Conservation (phyloP, 2,113 vertebrate genomes). For the Sphyrna mokarran region DNA sequence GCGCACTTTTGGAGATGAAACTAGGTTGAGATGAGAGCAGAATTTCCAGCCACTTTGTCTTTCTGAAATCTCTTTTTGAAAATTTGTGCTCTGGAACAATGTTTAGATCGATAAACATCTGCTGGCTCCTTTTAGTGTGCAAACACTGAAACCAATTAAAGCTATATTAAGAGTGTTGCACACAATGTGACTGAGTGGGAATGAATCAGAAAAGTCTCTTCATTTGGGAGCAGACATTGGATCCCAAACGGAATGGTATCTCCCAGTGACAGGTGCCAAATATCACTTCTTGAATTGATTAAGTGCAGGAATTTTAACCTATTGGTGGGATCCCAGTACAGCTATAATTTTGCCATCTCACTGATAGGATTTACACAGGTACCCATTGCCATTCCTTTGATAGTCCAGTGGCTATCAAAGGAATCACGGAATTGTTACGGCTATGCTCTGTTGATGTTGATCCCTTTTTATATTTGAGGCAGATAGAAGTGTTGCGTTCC, state of each 20-base stretch:
- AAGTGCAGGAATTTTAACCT: not conserved
- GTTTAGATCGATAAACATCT: constrained; percentile 21
- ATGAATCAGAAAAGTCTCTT: not conserved
- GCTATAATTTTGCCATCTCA: not conserved
- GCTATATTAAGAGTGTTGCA: not conserved
- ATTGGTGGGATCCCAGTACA: not conserved
- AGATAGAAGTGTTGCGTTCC: not conserved
- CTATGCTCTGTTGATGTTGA: no score
- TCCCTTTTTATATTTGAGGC: not conserved
- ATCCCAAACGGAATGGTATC: not conserved
- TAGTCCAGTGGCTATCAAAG: not conserved
- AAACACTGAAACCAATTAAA: not conserved
- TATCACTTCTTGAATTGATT: not conserved
- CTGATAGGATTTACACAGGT: not conserved
- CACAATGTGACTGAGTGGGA: not conserved
- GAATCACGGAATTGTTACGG: not conserved
- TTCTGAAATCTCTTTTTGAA: not conserved
- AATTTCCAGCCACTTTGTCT: not conserved
- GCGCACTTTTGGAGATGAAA: not conserved
- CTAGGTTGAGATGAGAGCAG: not conserved
- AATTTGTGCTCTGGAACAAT: not conserved
- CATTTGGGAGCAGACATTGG: not conserved
- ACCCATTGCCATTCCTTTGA: not conserved
- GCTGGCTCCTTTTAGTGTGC: not conserved
- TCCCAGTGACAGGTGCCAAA: not conserved